phyloP scores from a whole-genome alignment of 2,888 invertebrate genomes.

The Cacoxenus indagator region DNA sequence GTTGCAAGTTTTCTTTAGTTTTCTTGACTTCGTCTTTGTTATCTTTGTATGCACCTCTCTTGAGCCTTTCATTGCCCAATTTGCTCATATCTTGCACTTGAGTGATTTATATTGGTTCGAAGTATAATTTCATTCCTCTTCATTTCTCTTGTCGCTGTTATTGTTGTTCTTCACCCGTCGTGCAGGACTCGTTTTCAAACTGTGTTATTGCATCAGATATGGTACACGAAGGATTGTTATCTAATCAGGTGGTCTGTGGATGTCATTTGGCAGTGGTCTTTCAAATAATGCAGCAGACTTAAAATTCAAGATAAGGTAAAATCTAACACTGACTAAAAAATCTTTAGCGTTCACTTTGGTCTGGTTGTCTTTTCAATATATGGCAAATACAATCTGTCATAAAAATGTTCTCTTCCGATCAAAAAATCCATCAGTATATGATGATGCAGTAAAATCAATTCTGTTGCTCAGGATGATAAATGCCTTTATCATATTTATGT shows the following conservation, averaged over 20 bases:
- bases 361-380: too few relatives aligned
- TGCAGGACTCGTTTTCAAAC: not conserved
- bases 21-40: not conserved
- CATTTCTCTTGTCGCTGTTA: not conserved
- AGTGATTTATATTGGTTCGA: not conserved
- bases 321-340: not conserved
- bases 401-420: too few relatives aligned
- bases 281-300: not conserved
- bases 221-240: not conserved
- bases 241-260: not conserved
- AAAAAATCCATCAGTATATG: too few relatives aligned
- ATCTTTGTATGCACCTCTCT: not conserved
- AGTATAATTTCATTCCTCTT: not conserved
- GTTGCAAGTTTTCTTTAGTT: constrained; percentile 21
- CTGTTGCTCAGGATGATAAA: too few relatives aligned
- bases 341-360: too few relatives aligned
- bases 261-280: too few relatives aligned
- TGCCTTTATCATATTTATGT: too few relatives aligned
- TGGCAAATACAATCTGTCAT: too few relatives aligned
- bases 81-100: constrained; percentile 2
- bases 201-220: not conserved
- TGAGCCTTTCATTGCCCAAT: constrained; percentile 1
- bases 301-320: not conserved
- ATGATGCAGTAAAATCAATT: too few relatives aligned
- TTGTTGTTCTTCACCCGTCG: not conserved